Evolutionary conservation across 1,140 invertebrate species (phyloP).

Genomic region (Diachasma alloeum): DNA sequence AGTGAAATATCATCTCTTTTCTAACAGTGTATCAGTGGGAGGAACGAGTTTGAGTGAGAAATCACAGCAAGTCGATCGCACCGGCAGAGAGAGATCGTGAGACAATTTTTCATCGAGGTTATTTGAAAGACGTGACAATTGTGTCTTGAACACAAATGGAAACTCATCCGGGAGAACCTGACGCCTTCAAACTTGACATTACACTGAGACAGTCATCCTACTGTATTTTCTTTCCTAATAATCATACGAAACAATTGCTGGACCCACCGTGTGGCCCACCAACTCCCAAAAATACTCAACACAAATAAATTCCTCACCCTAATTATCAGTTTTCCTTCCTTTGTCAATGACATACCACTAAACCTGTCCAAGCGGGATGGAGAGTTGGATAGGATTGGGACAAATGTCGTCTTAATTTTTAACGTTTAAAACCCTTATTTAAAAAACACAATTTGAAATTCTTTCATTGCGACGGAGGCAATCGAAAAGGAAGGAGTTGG

Average conservation of each 20-base stretch:
- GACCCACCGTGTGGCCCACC: neutral
- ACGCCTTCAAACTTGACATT: constrained; percentile 15
- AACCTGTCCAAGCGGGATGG: constrained; percentile 54
- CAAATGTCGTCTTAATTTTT: constrained; percentile 43
- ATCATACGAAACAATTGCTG: constrained; percentile 38
- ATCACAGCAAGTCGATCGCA: constrained; percentile 22
- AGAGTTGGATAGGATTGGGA: constrained; percentile 45
- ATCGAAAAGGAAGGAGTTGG: constrained; percentile 27
- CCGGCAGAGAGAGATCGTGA: constrained; percentile 28
- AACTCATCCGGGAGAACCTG: neutral
- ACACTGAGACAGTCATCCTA: constrained; percentile 34
- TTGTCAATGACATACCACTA: constrained; percentile 31
- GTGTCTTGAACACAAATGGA: neutral
- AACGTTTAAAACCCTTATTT: constrained; percentile 39
- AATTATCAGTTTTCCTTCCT: constrained; percentile 29
- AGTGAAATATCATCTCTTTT: too few species aligned
- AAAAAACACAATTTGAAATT: constrained; percentile 7
- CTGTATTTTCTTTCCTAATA: constrained; percentile 52
- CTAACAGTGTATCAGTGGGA: neutral
- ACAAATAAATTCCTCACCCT: constrained; percentile 3
- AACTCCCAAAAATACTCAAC: neutral
- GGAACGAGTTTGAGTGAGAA: constrained; percentile 12
- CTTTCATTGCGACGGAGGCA: constrained; percentile 27
- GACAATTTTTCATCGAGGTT: constrained; percentile 12
- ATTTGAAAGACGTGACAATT: constrained; percentile 8